These are phyloP conservation scores for Melanerpes formicivorus DNA, from an alignment of 2,113 vertebrate genomes.

Conservation along the genomic window DNA sequence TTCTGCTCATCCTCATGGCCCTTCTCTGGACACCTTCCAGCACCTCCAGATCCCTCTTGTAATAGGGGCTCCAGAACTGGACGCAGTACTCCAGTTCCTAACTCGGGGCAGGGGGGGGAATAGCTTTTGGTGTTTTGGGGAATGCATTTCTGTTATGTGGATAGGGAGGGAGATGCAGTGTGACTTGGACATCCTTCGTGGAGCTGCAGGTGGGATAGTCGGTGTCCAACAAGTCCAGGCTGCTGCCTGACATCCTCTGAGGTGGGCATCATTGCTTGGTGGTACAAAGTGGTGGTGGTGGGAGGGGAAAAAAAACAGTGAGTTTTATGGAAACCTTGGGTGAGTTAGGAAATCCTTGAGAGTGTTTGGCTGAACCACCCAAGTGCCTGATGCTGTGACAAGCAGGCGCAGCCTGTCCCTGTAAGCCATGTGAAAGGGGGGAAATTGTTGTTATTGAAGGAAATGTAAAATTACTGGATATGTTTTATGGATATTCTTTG, in stretches of 20 bases:
- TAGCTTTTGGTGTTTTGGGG: neutral
- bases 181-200: neutral
- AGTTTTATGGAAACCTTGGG: neutral
- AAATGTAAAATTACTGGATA: neutral
- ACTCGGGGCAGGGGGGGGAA: no score
- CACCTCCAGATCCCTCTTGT: no score
- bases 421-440: neutral
- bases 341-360: neutral
- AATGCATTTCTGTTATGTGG: rapidly evolving
- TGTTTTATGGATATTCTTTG: neutral
- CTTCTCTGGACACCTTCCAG: no score
- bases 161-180: neutral
- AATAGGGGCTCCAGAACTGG: no score
- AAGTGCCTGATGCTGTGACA: rapidly evolving
- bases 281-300: neutral
- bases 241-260: neutral
- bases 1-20: no score
- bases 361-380: neutral
- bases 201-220: neutral
- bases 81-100: neutral
- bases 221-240: rapidly evolving
- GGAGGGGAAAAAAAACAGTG: neutral
- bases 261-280: neutral
- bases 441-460: neutral
- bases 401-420: no score